Base-by-base conservation (phyloP, 2,797 vertebrate species). In the Sebastes oblongus region DNA sequence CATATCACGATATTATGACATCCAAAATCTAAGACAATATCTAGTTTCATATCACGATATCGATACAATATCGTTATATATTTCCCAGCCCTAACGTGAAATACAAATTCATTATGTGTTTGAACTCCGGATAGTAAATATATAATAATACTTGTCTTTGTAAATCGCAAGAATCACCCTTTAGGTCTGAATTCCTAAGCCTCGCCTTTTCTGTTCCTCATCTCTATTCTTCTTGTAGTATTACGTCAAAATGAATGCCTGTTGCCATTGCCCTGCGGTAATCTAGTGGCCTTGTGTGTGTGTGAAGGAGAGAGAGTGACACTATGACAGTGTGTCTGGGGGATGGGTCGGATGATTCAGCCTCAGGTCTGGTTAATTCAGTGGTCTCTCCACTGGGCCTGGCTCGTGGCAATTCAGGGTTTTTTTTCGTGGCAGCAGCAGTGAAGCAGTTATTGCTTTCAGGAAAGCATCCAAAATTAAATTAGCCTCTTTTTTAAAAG, bases 281-380 rank as follows among this genome's bases (percentile, higher is more conserved):
- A 89, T 73, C 77, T 88, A 83, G 82, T 85, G 89, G 87, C 80
- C 80, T 30, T 79, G 72, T 88, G 86, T 80, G 29, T 72, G 71
- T 71, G 71, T 34, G 50, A 69, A 18, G 34, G 61, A 61, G 75
- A 65, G 89, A 83, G 88, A 90, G 84, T 90, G 92, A 91, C 91
- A 91, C 85, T 90, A 86, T 90, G 90, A 89, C 91, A 90, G 87
- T 80, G 86, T 86, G 78, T 89, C 81, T 88, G 94, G 93, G 91
- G 94, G 89, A 89, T 86, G 92, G 91, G 92, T 14, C 66, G 83
- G 76, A 88, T 89, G 90, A 93, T 88, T 88, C 89, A 89, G 93
- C 93, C 92, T 87, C 88, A 87, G 92, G 93, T 93, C 92, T 93
- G 92, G 89, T 92, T 92, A 84, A 91, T 91, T 91, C 89, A 82